Conservation (phyloP, 2,797 vertebrate species). For the Chloroceryle amazona region DNA sequence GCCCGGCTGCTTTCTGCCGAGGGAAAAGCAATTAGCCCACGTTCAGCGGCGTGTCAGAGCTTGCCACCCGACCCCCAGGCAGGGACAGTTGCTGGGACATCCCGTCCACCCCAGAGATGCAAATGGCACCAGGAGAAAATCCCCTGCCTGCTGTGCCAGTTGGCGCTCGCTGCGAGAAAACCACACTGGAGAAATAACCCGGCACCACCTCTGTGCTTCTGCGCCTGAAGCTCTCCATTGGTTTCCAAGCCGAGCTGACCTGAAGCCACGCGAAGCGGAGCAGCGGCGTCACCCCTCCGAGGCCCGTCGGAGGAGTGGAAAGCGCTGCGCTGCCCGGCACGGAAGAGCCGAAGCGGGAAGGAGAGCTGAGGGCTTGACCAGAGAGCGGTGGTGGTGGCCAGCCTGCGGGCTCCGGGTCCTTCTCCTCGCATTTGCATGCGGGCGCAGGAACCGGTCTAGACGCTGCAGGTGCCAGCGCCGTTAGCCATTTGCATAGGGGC, state of each 20-base stretch:
- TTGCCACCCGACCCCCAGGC: accelerated
- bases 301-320: accelerated
- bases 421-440: neutral
- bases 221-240: accelerated
- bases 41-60: neutral
- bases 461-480: neutral
- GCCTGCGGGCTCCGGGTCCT: accelerated
- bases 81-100: neutral
- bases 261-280: accelerated
- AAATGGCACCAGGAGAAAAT: neutral
- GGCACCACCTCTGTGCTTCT: accelerated
- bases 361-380: neutral
- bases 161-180: neutral
- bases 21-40: accelerated
- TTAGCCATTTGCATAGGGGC: constrained; percentile 3
- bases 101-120: neutral
- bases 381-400: accelerated
- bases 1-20: accelerated
- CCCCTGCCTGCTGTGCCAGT: accelerated
- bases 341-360: accelerated
- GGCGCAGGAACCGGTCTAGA: constrained; percentile 44
- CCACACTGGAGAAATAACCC: neutral
- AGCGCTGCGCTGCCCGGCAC: accelerated
- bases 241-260: accelerated
- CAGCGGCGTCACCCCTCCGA: accelerated